Evolutionary conservation across 1,140 invertebrate genomes (phyloP), one percentile per base, ranked within the genome.

Genomic region (Drosophila kohkoa): DNA sequence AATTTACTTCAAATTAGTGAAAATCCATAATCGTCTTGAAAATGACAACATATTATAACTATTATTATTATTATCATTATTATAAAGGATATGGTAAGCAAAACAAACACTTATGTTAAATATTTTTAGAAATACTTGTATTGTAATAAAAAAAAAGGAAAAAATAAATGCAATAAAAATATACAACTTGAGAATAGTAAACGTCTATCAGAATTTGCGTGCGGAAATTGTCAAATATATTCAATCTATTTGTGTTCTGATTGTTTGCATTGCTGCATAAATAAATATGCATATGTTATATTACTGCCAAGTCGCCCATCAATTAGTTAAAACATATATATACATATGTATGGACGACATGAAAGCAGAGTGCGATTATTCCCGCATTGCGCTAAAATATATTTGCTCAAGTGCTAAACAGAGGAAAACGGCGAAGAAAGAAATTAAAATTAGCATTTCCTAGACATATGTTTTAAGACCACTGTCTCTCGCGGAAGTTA

Each of bases 401-500:
- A 30, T 64, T 71, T 71, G 16, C 41, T 38, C 59, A 63, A 70
- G 25, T 64, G 48, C 35, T 5, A 1, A 45, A 13, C 41, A 43
- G n/a, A 43, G 41, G n/a, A 43, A 43, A 55, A 30, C 8, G 11
- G 4, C 8, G n/a, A 46, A 13, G 20, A 52, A 60, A 28, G 25
- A 60, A 59, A 51, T 43, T 43, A 32, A 49, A 72, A 58, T 45
- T 43, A 51, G 54, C 54, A 58, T 41, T 65, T 51, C 32, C 43
- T 41, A 48, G 32, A 43, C 51, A 66, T n/a, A 59, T 68, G 45
- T 60, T 41, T 52, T 51, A 43, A 25, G 16, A 35, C 46, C 38
- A 70, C 38, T 62, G 67, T 63, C 48, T 52, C 35, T 46, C 16
- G 43, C 69, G 52, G 62, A 52, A 66, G 46, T 65, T 28, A 35